Evolutionary conservation across 2,888 invertebrate genomes (phyloP), one percentile per base, ranked within the genome.

Genomic region (Drosophila recens): DNA sequence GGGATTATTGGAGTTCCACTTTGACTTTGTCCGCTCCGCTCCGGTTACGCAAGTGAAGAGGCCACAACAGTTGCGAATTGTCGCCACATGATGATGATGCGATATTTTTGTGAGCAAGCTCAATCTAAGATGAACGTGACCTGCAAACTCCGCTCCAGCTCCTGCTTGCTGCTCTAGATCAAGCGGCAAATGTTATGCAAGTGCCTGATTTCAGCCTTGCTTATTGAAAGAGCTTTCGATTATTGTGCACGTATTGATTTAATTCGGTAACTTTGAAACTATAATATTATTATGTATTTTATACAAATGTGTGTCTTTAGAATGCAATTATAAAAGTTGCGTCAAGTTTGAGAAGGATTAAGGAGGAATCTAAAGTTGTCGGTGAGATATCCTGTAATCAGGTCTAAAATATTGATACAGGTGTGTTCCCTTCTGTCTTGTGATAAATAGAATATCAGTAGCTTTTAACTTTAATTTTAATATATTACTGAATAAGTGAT

Each of bases 1-100:
- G 74, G 67, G 86, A 79, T 87, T 77, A 82, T 80, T 70, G 68
- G 65, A 56, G 57, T 71, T 69, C 66, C 48, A 46, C 17, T 33
- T 38, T 58, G 38, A 9, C 27, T n/a, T n/a, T n/a, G 54, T 57
- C 38, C 13, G 56, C 40, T 40, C 34, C 17, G 59, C 40, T 40
- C 34, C 17, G 59, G 36, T 77, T 77, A 74, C 76, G 74, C 75
- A 79, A 77, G 43, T 61, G 17, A 30, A 45, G 27, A 61, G 20
- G 17, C 48, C 13, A 27, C 17, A 23, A 56, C 33, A 58, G 43
- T 66, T 40, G 40, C 70, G n/a, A 72, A 67, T 58, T 54, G 58
- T 34, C 13, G 52, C 42, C 13, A 49, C 36, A 63, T 27, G 57
- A 74, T 77, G 57, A 74, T 77, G 79, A 77, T 74, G 63, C 52